phyloP scores from a whole-genome alignment of 2,113 vertebrate genomes.

The Cyanocitta stelleri region DNA sequence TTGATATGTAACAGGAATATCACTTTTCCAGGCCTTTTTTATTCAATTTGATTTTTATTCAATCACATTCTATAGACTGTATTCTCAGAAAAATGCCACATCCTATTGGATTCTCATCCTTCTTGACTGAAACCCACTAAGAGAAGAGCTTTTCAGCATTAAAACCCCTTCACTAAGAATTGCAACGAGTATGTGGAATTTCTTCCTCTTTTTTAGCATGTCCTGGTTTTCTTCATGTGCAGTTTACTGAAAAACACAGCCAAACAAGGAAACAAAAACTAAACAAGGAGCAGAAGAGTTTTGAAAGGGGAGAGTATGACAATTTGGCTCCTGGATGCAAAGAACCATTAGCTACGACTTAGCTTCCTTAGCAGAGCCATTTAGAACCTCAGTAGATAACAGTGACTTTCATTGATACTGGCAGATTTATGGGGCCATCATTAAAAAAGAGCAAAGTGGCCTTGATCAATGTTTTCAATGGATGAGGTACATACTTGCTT shows the following conservation, averaged over 20 bases:
- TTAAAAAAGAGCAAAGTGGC: constrained; percentile 35
- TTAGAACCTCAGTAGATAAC: constrained; percentile 44
- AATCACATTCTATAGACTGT: not conserved
- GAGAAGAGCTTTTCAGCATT: not conserved
- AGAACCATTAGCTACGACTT: not conserved
- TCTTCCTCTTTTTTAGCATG: not conserved
- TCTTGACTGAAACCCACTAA: not conserved
- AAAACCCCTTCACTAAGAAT: not conserved
- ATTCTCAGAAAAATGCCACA: not conserved
- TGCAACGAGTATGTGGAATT: not conserved
- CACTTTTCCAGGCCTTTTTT: not conserved
- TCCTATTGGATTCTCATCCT: not conserved
- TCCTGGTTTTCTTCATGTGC: not conserved
- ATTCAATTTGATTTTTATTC: not conserved
- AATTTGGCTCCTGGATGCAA: not conserved
- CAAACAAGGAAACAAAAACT: not conserved
- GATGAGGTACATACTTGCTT: constrained; percentile 38
- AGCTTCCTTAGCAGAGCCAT: not conserved
- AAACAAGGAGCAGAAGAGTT: not conserved
- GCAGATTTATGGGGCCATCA: constrained; percentile 54
- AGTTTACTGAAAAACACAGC: not conserved
- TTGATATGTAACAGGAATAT: not conserved
- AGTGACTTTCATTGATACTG: constrained; percentile 50
- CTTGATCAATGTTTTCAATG: constrained; percentile 54
- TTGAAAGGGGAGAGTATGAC: not conserved